A percentile compares a stretch with the other conserved stretches of the same genome.
Evolutionary conservation across 2,888 invertebrate species (phyloP).

Genomic region (Listrodromus nycthemerus): DNA sequence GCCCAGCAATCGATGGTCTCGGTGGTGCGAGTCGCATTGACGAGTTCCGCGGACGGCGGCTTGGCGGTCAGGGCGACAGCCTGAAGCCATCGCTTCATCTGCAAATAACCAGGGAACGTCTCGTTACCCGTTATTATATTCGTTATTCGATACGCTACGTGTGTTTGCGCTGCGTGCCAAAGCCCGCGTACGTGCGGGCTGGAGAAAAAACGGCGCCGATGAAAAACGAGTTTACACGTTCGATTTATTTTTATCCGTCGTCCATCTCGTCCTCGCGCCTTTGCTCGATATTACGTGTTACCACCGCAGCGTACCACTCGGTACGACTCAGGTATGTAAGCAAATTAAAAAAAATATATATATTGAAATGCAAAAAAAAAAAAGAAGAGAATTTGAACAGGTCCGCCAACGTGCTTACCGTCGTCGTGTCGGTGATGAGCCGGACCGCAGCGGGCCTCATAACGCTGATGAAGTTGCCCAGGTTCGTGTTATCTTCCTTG

Average conservation of each 20-base stretch:
- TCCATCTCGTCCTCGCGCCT: conserved; percentile 21
- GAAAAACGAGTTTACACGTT: conserved; percentile 40
- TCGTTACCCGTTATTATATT: conserved; percentile 50
- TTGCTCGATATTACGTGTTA: conserved; percentile 32
- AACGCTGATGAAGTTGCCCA: conserved; percentile 75
- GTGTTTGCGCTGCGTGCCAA: conserved; percentile 15
- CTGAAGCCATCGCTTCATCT: conserved; percentile 81
- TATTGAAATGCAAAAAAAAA: neutral
- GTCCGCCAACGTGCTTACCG: conserved; percentile 69
- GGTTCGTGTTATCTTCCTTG: conserved; percentile 72
- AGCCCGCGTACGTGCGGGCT: conserved; percentile 7
- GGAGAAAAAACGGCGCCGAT: conserved; percentile 16
- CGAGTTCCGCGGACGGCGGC: conserved; percentile 71
- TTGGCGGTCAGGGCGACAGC: conserved; percentile 68
- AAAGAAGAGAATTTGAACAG: conserved; percentile 15
- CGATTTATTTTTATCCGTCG: conserved; percentile 33
- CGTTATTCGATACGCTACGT: conserved; percentile 47
- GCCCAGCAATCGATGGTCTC: conserved; percentile 81
- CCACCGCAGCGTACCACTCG: conserved; percentile 9
- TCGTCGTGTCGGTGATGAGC: conserved; percentile 79
- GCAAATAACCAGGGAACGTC: conserved; percentile 29
- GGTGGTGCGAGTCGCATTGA: conserved; percentile 75
- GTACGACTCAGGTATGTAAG: conserved; percentile 5
- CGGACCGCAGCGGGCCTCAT: conserved; percentile 78
- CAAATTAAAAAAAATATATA: too few relatives aligned